Evolutionary conservation across 2,113 vertebrate genomes (phyloP), one percentile per base, ranked within the genome.

Genomic region (Zootoca vivipara): DNA sequence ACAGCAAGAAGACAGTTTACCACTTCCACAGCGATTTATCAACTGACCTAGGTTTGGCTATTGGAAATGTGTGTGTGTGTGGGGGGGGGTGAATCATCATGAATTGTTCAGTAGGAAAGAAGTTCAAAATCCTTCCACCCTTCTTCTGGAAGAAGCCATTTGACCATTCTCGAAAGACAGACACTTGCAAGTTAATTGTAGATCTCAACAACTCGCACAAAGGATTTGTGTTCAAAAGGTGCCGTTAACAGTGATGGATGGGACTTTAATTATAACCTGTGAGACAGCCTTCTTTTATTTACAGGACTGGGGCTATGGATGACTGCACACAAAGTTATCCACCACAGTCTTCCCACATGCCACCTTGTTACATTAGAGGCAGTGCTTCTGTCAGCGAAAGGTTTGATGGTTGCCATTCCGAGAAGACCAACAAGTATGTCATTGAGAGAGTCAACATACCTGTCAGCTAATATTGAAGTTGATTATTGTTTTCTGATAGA

Each of bases 401-500:
- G 62, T 56, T 82, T 67, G 70, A 87, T 64, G 56, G 70, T 46
- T 85, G 74, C 80, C 38, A 67, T 75, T 83, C 42, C 38, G 73
- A 83, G 82, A 88, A 83, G 87, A 62, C 87, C 72, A 78, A 42
- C 81, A 78, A 67, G 62, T 83, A 52, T 83, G 87, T 69, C 87
- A 88, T 35, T 78, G 87, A 88, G 81, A 88, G 78, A 83, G 73
- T 88, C 81, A 88, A 88, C 87, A 83, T 33, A 88, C 22, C 58
- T 78, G 87, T 88, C 87, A 83, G 64, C 87, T 78, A 67, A 83
- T 83, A 88, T 78, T 88, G 87, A 70, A 77, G 64, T 62, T 78
- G 81, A 88, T 78, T 83, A 83, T 78, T 88, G 81, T 88, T 88
- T 88, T 83, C 81, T 78, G 87, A 88, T 88, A 83, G 73, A 52